Conservation (phyloP, 2,797 vertebrate genomes). For the Microctenopoma lineatum region DNA sequence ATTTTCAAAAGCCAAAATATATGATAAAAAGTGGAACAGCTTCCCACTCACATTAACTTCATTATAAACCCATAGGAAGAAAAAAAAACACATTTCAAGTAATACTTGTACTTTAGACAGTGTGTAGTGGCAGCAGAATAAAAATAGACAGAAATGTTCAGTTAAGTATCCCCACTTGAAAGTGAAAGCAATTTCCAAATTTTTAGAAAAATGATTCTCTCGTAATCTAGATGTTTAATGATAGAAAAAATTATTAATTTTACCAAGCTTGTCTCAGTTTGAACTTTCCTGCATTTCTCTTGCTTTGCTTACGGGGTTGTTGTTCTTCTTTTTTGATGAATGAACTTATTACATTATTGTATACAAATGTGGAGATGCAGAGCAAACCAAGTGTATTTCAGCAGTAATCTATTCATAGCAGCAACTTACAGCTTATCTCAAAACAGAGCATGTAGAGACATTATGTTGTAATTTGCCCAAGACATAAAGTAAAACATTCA, state of each 20-base stretch:
- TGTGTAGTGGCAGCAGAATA: slow-evolving; percentile 5
- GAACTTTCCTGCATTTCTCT: slow-evolving; percentile 23
- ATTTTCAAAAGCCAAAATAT: neutral
- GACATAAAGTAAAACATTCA: slow-evolving; percentile 16
- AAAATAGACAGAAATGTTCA: slow-evolving; percentile 16
- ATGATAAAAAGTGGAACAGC: neutral
- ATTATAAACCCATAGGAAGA: slow-evolving; percentile 19
- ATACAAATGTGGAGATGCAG: slow-evolving; percentile 29
- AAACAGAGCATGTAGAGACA: neutral
- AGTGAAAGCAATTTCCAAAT: slow-evolving; percentile 23
- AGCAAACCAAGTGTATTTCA: slow-evolving; percentile 27
- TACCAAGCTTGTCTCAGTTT: neutral
- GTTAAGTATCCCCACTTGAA: neutral
- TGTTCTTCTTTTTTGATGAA: slow-evolving; percentile 15
- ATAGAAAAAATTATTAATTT: slow-evolving; percentile 9
- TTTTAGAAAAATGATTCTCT: slow-evolving; percentile 17
- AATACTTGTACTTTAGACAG: slow-evolving; percentile 9
- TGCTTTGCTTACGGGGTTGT: neutral
- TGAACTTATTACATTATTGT: slow-evolving; percentile 15
- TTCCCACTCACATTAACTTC: neutral
- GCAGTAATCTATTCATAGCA: slow-evolving; percentile 21
- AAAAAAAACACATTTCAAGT: slow-evolving; percentile 21
- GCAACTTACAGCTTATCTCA: slow-evolving; percentile 9
- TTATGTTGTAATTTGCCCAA: neutral
- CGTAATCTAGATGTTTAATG: slow-evolving; percentile 8